Percentiles rank a stretch among this genome's conserved stretches.
phyloP scores from a whole-genome alignment of 2,113 vertebrate genomes.

The Mandrillus leucophaeus region DNA sequence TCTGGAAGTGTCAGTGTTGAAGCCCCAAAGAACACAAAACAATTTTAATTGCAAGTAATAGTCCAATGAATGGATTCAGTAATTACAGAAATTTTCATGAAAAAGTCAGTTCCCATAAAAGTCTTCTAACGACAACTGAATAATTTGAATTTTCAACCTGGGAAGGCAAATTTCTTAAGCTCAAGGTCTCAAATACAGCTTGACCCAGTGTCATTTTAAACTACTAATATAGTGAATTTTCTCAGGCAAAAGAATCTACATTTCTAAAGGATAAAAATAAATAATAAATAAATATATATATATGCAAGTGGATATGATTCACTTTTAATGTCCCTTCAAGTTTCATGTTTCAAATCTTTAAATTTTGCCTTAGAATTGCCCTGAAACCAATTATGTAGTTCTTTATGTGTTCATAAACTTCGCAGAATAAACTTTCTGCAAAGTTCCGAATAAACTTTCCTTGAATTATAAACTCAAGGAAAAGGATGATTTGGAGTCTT shows the following conservation, averaged over 20 bases:
- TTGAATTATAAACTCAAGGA: neutral
- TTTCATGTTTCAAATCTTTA: neutral
- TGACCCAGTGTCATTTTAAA: neutral
- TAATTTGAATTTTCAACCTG: neutral
- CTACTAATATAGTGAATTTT: too few species aligned
- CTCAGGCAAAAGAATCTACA: neutral
- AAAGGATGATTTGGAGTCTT: neutral
- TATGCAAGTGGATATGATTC: neutral
- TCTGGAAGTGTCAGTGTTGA: neutral
- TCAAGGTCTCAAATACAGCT: neutral
- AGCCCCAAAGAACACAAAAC: neutral
- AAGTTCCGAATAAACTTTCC: neutral
- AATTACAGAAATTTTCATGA: neutral
- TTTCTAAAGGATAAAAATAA: neutral
- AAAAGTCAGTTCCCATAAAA: neutral
- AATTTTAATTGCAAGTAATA: neutral
- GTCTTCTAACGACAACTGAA: neutral
- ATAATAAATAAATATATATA: neutral
- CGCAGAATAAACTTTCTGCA: neutral
- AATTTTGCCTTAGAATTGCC: neutral
- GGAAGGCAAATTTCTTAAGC: neutral
- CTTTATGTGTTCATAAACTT: neutral
- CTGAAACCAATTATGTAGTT: neutral
- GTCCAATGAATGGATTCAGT: neutral
- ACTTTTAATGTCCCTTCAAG: neutral